Evolutionary conservation across 1,140 invertebrate species (phyloP), one percentile per base, ranked within the genome.

Genomic region (Laupala kohalensis): DNA sequence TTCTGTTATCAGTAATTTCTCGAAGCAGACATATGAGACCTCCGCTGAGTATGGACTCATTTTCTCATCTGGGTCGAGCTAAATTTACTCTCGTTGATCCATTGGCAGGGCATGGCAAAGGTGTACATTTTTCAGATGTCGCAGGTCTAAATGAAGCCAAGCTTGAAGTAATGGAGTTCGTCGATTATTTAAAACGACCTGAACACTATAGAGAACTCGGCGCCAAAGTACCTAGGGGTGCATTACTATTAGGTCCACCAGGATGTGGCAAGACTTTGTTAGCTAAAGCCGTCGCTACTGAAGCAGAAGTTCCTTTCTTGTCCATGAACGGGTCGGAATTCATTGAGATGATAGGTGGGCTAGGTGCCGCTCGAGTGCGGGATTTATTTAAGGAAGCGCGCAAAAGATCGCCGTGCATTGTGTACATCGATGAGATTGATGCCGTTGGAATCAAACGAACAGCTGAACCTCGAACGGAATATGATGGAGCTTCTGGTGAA

Each of bases 191-290:
- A 13, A 71, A 72, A 27, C 28, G 74, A 13, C 73, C 73, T 6
- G 6, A n/a, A 26, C 69, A 73, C n/a, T 76, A 64, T 69, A 6
- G 9, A n/a, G 13, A 15, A 5, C 29, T 76, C 4, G 76, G 76
- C 29, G 76, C 24, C 5, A 71, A 66, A 29, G 72, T 84, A 4
- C 84, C 84, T 0, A 83, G 84, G 83, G 88, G 86, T 62, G 83
- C 89, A 25, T 76, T 91, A 23, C 75, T 92, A 15, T 84, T 89
- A 73, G 90, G 90, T 2, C 89, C 90, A n/a, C 90, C 89, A 5
- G 90, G 89, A n/a, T 91, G 90, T 64, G 90, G 90, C 9, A 91
- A 91, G 79, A 91, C 89, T 3, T 76, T 91, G 62, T 76, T 91
- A 26, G 89, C 89, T 0, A 90, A 90, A 80, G 90, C 90, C 13